Percentiles rank a stretch among this genome's conserved stretches.
Conservation (phyloP, 2,797 vertebrate genomes). For the Sebastiscus albofasciatus region DNA sequence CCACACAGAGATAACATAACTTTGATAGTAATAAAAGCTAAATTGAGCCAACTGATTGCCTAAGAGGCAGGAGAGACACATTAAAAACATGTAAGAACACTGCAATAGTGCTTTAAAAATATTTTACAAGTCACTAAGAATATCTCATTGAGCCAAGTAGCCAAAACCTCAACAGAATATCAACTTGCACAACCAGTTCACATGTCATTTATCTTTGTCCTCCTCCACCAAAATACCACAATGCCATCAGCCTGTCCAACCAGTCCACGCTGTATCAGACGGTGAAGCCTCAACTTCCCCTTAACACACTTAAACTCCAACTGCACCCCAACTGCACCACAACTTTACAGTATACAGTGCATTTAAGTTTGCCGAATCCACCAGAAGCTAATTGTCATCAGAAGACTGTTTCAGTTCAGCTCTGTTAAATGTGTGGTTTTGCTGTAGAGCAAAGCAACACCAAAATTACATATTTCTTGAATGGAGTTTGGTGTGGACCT, state of each 20-base stretch:
- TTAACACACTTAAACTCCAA: too few relatives aligned
- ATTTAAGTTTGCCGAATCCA: not conserved
- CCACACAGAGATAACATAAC: not conserved
- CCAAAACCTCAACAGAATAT: not conserved
- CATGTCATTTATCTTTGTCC: not conserved
- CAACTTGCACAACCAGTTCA: not conserved
- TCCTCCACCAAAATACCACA: not conserved
- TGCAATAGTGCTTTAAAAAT: not conserved
- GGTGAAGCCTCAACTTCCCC: not conserved
- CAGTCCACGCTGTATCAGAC: not conserved
- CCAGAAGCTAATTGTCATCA: too few relatives aligned
- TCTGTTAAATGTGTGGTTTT: not conserved
- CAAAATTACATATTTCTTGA: not conserved
- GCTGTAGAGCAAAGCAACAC: accelerated
- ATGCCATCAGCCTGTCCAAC: not conserved
- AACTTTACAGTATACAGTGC: not conserved
- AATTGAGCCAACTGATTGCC: not conserved
- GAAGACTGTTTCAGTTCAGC: not conserved
- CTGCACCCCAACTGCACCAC: not conserved
- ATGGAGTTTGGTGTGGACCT: not conserved
- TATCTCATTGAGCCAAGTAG: not conserved
- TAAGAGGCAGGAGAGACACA: not conserved
- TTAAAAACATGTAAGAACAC: not conserved
- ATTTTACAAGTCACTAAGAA: not conserved
- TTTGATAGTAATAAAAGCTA: not conserved